Evolutionary conservation across 2,888 invertebrate species (phyloP).

Genomic region (Lottia scabra): DNA sequence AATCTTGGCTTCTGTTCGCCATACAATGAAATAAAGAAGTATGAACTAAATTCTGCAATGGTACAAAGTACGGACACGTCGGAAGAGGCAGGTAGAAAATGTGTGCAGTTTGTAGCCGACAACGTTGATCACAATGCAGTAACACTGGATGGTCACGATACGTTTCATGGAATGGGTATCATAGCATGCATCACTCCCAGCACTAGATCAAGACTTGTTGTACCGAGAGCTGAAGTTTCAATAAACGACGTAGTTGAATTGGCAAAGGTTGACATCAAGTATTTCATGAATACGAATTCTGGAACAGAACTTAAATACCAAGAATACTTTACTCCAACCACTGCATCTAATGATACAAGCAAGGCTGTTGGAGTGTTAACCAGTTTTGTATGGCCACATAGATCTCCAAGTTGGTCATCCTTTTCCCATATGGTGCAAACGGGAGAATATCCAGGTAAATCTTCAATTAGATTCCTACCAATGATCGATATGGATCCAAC

Average conservation of each 20-base stretch:
- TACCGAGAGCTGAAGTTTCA: neutral
- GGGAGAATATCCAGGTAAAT: slow-evolving; percentile 34
- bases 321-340: neutral
- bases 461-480: slow-evolving; percentile 27
- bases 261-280: neutral
- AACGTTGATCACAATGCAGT: neutral
- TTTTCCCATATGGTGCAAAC: slow-evolving; percentile 32
- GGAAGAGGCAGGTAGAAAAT: neutral
- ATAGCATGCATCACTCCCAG: neutral
- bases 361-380: neutral
- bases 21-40: slow-evolving; percentile 27
- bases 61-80: slow-evolving; percentile 2
- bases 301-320: too few relatives aligned
- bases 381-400: slow-evolving; percentile 19
- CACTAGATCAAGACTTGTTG: neutral
- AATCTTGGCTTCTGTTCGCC: slow-evolving; percentile 40
- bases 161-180: slow-evolving; percentile 7
- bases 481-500: too few relatives aligned
- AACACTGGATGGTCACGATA: neutral
- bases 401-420: slow-evolving; percentile 36
- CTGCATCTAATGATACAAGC: neutral
- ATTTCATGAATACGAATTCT: neutral
- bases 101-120: neutral
- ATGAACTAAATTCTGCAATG: slow-evolving; percentile 27
- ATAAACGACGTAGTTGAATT: neutral